These are phyloP conservation scores for Diarsia mendica DNA, from an alignment of 2,888 invertebrate genomes.

Conservation along the genomic window DNA sequence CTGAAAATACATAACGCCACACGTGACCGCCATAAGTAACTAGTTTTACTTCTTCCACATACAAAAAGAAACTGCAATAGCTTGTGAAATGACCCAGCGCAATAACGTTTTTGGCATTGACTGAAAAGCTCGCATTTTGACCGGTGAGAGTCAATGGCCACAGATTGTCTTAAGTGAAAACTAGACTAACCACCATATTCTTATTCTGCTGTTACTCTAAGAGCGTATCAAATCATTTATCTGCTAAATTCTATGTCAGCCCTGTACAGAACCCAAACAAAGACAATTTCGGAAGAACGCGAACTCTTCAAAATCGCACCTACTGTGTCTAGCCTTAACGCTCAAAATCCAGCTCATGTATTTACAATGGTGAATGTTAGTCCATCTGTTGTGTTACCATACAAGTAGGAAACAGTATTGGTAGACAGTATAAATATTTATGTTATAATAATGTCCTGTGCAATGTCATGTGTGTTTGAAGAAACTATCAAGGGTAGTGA, in stretches of 20 bases:
- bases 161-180: neutral
- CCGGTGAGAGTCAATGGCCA: neutral
- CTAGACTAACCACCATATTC: neutral
- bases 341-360: neutral
- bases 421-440: conserved; percentile 62
- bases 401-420: conserved; percentile 49
- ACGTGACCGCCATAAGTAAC: too few species aligned
- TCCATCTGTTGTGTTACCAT: conserved; percentile 41
- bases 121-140: neutral
- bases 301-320: conserved; percentile 11
- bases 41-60: neutral
- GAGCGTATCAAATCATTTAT: neutral
- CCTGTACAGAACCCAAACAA: conserved; percentile 57
- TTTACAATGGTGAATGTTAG: conserved; percentile 45
- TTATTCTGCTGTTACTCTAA: neutral
- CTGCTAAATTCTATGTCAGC: conserved; percentile 23
- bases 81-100: neutral
- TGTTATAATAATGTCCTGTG: conserved; percentile 37
- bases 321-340: neutral
- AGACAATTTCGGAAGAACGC: conserved; percentile 37
- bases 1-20: neutral
- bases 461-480: conserved; percentile 33
- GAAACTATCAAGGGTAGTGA: conserved; percentile 8
- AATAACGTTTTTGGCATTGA: too few species aligned
- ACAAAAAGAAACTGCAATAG: neutral